Evolutionary conservation across 2,888 invertebrate species (phyloP).

Genomic region (Megastigmus dorsalis): DNA sequence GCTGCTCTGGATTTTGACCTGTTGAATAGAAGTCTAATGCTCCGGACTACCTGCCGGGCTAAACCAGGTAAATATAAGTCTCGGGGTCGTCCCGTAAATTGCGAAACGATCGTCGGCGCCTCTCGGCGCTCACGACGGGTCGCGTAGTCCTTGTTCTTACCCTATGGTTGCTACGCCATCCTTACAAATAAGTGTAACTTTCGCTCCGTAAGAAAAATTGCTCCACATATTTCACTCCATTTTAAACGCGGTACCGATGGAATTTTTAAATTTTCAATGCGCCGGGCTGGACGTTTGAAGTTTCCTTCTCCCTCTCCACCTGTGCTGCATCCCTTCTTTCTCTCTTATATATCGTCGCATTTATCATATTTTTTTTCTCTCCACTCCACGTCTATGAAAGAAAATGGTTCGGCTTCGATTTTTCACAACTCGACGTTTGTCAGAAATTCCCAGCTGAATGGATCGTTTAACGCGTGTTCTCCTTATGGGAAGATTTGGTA

Average conservation of each 20-base stretch:
- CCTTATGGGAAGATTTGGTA: neutral
- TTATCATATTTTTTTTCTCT: constrained; percentile 46
- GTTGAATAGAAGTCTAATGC: constrained; percentile 55
- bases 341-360: neutral
- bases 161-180: neutral
- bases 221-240: constrained; percentile 64
- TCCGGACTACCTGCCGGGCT: constrained; percentile 57
- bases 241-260: constrained; percentile 34
- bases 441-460: neutral
- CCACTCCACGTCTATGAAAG: neutral
- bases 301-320: neutral
- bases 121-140: constrained; percentile 6
- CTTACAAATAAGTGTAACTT: constrained; percentile 59
- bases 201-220: constrained; percentile 69
- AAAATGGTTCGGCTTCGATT: constrained; percentile 22
- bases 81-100: constrained; percentile 18
- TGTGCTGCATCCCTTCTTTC: neutral
- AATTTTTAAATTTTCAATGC: constrained; percentile 54
- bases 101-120: constrained; percentile 38
- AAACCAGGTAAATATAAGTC: constrained; percentile 47
- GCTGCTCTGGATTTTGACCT: constrained; percentile 61
- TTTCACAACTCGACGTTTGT: constrained; percentile 19
- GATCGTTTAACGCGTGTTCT: neutral
- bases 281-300: constrained; percentile 28
- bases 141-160: too few species aligned